These are phyloP conservation scores for Forbesichthys papilliferus DNA, from an alignment of 2,113 vertebrate genomes.

Conservation along the genomic window DNA sequence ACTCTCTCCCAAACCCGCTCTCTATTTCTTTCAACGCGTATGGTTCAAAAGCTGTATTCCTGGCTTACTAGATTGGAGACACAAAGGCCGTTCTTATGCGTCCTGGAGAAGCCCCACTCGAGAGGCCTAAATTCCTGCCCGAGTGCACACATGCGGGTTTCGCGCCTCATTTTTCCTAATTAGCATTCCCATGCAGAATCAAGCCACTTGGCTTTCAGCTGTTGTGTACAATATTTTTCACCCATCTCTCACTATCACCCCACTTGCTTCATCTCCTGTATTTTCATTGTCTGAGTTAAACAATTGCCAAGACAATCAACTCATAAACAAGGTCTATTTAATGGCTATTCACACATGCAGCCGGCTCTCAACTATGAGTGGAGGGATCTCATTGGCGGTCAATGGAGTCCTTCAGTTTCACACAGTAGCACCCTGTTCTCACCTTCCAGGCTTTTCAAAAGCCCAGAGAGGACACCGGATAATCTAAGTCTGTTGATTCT, in stretches of 20 bases:
- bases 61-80: conserved; percentile 78
- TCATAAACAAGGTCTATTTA: conserved; percentile 59
- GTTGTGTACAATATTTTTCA: conserved; percentile 64
- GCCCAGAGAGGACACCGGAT: conserved; percentile 18
- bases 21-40: conserved; percentile 65
- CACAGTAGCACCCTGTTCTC: conserved; percentile 45
- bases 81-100: conserved; percentile 89
- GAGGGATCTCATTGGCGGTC: conserved; percentile 43
- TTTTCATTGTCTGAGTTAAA: conserved; percentile 63
- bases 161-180: conserved; percentile 80
- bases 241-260: conserved; percentile 3
- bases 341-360: conserved; percentile 49
- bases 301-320: conserved; percentile 61
- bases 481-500: conserved; percentile 36
- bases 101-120: conserved; percentile 76
- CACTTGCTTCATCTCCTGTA: conserved; percentile 22
- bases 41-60: conserved; percentile 79
- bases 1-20: conserved; percentile 50
- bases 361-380: conserved; percentile 33
- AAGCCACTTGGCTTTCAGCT: conserved; percentile 78
- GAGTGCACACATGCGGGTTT: conserved; percentile 75
- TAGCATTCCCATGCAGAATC: conserved; percentile 88
- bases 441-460: conserved; percentile 14
- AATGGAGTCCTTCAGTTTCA: conserved; percentile 44
- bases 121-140: conserved; percentile 79